Conservation (phyloP, 2,113 vertebrate species). For the Calypte anna region DNA sequence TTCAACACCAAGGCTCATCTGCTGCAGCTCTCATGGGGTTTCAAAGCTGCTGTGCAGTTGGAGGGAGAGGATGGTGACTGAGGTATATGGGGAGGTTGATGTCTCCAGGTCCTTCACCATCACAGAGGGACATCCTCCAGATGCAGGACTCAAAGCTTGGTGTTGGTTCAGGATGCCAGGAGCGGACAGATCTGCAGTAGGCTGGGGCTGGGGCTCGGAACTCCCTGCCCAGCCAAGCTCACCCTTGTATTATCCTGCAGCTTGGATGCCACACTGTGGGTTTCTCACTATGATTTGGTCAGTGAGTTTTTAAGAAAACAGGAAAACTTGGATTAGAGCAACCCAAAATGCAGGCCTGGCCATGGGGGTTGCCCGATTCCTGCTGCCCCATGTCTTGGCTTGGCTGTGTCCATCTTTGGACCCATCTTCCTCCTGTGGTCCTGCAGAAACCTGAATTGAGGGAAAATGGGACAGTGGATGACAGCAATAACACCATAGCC, state of each 20-base stretch:
- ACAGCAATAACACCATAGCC: neutral
- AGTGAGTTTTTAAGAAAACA: neutral
- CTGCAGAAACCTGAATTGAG: neutral
- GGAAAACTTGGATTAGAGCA: neutral
- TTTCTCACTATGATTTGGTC: neutral
- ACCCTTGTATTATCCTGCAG: neutral
- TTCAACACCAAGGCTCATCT: neutral
- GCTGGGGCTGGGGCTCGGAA: neutral
- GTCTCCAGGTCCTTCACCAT: neutral
- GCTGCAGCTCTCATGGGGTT: slow-evolving; percentile 6
- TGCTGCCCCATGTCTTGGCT: neutral
- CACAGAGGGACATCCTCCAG: accelerated
- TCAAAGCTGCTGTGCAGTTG: neutral
- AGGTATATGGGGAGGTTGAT: neutral
- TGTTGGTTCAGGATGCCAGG: neutral
- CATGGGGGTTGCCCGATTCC: neutral
- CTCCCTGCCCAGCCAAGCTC: neutral
- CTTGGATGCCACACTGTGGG: neutral
- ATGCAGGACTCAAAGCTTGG: accelerated
- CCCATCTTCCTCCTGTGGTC: accelerated
- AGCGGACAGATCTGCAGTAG: accelerated
- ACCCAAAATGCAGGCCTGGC: accelerated
- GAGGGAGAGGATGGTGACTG: neutral
- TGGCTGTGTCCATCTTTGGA: neutral
- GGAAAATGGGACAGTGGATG: neutral